These are phyloP conservation scores for Bembecia ichneumoniformis DNA, from an alignment of 2,888 invertebrate species.

Conservation along the genomic window DNA sequence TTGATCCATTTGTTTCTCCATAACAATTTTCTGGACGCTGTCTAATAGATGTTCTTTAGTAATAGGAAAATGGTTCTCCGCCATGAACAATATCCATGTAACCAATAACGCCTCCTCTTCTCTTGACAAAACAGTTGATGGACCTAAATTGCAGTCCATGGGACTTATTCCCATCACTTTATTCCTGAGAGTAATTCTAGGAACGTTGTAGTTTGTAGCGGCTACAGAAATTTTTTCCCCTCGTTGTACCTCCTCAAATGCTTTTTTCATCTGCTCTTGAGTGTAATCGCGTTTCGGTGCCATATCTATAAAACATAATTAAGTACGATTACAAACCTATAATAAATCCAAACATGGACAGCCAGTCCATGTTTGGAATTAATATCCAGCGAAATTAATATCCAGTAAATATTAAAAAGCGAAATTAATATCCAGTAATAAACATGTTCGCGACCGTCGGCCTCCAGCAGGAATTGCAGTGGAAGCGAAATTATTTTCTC, in stretches of 20 bases:
- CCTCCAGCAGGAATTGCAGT: too few species aligned
- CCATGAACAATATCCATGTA: constrained; percentile 18
- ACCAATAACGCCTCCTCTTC: constrained; percentile 10
- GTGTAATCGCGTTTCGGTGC: constrained; percentile 11
- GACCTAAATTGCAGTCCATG: constrained; percentile 7
- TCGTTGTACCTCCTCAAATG: constrained; percentile 11
- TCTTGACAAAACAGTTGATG: constrained; percentile 4
- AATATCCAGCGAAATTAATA: too few species aligned
- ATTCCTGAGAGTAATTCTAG: constrained; percentile 11
- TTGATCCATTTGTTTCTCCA: too few species aligned
- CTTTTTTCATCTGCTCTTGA: constrained; percentile 10
- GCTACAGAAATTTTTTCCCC: constrained; percentile 7
- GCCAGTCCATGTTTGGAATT: too few species aligned
- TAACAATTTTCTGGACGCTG: too few species aligned
- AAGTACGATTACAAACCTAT: too few species aligned
- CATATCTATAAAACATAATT: constrained; percentile 12
- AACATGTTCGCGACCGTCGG: too few species aligned
- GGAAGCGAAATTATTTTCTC: too few species aligned
- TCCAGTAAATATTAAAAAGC: too few species aligned
- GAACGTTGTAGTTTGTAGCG: constrained; percentile 9
- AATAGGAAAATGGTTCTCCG: constrained; percentile 24
- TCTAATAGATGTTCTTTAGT: constrained; percentile 24
- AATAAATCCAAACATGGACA: too few species aligned
- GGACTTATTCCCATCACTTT: constrained; percentile 13
- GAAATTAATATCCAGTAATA: too few species aligned